Evolutionary conservation across 2,888 invertebrate genomes (phyloP).

Genomic region (Catocala nupta): DNA sequence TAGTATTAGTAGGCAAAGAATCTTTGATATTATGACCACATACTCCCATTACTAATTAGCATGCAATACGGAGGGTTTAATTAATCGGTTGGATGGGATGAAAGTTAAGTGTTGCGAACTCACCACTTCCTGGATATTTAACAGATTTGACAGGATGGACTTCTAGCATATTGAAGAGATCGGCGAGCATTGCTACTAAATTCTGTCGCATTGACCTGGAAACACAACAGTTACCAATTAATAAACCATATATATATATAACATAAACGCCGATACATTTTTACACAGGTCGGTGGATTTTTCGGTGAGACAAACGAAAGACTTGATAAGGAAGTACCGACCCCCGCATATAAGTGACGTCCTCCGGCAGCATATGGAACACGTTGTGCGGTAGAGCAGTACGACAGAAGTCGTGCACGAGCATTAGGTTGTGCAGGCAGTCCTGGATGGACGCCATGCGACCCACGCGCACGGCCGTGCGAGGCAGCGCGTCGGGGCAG

Average conservation of each 20-base stretch:
- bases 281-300: no score
- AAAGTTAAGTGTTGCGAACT: constrained; percentile 58
- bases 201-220: constrained; percentile 96
- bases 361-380: constrained; percentile 98
- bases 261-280: no score
- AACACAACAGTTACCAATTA: constrained; percentile 16
- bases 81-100: constrained; percentile 31
- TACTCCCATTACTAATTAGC: constrained; percentile 83
- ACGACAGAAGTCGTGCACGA: constrained; percentile 95
- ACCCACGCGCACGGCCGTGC: constrained; percentile 85
- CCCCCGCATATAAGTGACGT: constrained; percentile 97
- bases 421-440: constrained; percentile 95
- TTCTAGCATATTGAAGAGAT: constrained; percentile 97
- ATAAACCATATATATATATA: no score
- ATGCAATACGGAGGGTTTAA: constrained; percentile 71
- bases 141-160: constrained; percentile 97
- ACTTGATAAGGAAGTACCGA: constrained; percentile 67
- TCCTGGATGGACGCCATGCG: constrained; percentile 94
- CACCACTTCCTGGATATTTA: constrained; percentile 91
- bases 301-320: background rate
- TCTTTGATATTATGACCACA: constrained; percentile 86
- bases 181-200: constrained; percentile 96
- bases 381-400: constrained; percentile 94
- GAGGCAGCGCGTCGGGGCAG: constrained; percentile 88
- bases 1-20: constrained; percentile 74